phyloP scores from a whole-genome alignment of 2,113 vertebrate genomes.

The Spilogale gracilis region DNA sequence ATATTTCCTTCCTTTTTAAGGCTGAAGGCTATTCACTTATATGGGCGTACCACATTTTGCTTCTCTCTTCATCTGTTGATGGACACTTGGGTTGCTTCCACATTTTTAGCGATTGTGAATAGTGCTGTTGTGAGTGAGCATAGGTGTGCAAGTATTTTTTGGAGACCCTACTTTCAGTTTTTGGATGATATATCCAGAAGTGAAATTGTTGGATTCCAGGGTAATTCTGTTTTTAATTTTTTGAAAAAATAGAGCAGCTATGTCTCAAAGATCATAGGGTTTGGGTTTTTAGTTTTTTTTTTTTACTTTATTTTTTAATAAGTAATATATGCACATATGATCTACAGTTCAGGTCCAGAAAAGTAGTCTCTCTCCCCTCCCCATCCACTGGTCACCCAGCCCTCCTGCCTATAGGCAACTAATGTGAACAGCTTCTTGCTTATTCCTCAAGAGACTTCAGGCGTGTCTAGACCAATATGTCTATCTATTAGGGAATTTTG shows the following conservation, averaged over 20 bases:
- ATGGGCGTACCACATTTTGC: background rate
- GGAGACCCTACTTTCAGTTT: background rate
- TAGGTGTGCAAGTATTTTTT: background rate
- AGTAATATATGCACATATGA: background rate
- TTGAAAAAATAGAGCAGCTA: background rate
- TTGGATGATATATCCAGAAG: background rate
- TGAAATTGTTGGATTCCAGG: background rate
- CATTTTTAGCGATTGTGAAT: background rate
- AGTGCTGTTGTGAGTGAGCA: background rate
- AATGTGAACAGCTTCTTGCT: background rate
- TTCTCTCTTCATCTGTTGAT: background rate
- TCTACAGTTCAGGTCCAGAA: slow-evolving; percentile 8
- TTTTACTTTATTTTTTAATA: background rate
- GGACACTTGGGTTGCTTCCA: background rate
- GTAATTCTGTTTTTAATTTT: slow-evolving; percentile 19
- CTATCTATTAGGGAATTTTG: background rate
- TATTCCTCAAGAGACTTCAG: background rate
- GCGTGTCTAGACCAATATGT: background rate
- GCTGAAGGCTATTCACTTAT: background rate
- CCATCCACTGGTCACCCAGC: background rate
- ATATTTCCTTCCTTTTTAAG: background rate
- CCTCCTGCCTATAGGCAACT: background rate
- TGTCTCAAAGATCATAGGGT: background rate
- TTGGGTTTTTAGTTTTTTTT: background rate
- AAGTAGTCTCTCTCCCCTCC: background rate